Evolutionary conservation across 2,113 vertebrate genomes (phyloP).

Genomic region (Tragelaphus imberbis): DNA sequence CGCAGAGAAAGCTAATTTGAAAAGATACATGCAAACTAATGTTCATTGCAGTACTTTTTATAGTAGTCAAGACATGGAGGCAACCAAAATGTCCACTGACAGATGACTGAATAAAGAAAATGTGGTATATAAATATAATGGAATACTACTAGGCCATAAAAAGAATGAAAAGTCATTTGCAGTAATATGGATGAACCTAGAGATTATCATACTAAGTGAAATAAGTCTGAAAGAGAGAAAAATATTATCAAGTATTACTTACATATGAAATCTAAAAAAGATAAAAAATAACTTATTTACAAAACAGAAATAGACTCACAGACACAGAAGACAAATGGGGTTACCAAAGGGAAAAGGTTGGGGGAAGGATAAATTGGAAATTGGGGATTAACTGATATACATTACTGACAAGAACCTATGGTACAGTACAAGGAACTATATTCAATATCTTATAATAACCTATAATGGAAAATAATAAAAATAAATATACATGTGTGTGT

Average conservation of each 20-base stretch:
- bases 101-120: background rate
- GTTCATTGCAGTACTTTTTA: background rate
- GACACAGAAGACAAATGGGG: background rate
- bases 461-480: background rate
- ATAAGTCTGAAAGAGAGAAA: background rate
- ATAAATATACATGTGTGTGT: background rate
- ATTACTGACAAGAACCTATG: background rate
- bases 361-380: background rate
- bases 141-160: background rate
- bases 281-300: background rate
- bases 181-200: background rate
- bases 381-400: background rate
- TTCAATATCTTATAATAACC: background rate
- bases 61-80: background rate
- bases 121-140: background rate
- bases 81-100: background rate
- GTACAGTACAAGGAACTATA: background rate
- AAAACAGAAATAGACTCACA: background rate
- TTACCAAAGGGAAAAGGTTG: background rate
- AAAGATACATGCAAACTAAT: background rate
- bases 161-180: background rate
- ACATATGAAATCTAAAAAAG: background rate
- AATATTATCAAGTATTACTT: background rate
- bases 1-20: background rate
- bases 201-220: background rate